Base-by-base conservation (phyloP, 2,113 vertebrate genomes). In the Xiphophorus maculatus region DNA sequence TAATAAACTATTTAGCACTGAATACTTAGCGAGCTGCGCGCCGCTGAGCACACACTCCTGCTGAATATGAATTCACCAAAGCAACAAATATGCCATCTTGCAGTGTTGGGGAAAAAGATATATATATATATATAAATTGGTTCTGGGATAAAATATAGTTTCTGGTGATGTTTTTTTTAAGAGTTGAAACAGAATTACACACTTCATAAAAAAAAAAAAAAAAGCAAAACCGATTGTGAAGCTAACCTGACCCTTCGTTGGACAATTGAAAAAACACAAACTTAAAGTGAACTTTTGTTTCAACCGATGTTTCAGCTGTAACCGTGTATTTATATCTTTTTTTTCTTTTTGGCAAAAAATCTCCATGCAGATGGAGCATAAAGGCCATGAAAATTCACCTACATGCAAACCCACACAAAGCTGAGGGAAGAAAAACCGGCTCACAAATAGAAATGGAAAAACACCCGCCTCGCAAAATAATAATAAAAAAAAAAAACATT, bases 1-100 rank as follows among this genome's bases (percentile, higher is more conserved):
- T 73, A 75, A 84, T 85, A 79, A 87, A 88, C 77, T 82, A 83
- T 89, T 89, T 83, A 88, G 76, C 72, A n/a, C 69, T 82, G 80
- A 85, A 89, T 89, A 89, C 84, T 85, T 79, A 87, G 86, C 78
- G 68, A 77, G 86, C 84, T 29, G 37, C 62, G 51, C 79, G 33
- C 74, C 82, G 84, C 86, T 87, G 86, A 88, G 84, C 80, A 84
- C 79, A 84, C 74, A 30, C 71, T 87, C 69, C 80, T 64, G 77
- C 69, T 77, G 76, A 79, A 69, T 83, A 68, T 63, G 48, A 71
- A 79, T 77, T 82, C 29, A 32, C 63, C 65, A 28, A 22, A 78
- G 73, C 77, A 82, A 84, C 82, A 76, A 81, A 81, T 75, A 65
- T 84, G 76, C 80, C 65, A 27, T 69, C 80, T 71, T 88, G 86